These are phyloP conservation scores for Trididemnum nubilum DNA, from an alignment of 23 tunicate genomes.

Conservation along the genomic window DNA sequence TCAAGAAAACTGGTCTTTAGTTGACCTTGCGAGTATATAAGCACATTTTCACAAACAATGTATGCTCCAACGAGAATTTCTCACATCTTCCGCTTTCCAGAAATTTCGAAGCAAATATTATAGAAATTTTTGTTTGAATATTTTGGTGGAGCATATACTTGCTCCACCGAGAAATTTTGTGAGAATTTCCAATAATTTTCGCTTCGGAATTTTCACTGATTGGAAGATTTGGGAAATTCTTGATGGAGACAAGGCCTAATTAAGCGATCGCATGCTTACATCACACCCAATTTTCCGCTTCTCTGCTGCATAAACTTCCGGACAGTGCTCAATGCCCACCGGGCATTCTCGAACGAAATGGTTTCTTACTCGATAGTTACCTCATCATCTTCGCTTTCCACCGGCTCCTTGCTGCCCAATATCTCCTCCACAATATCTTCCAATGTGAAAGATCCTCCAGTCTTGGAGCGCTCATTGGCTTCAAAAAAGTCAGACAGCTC, in stretches of 20 bases:
- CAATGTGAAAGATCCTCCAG: constrained; percentile 44
- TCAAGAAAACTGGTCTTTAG: too few species aligned
- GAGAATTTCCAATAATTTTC: too few species aligned
- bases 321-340: constrained; percentile 34
- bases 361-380: constrained; percentile 22
- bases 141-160: too few species aligned
- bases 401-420: constrained; percentile 45
- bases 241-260: too few species aligned
- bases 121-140: too few species aligned
- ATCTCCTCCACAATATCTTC: constrained; percentile 34
- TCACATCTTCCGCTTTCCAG: not conserved
- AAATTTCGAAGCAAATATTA: not conserved
- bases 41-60: too few species aligned
- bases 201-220: too few species aligned
- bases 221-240: too few species aligned
- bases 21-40: too few species aligned
- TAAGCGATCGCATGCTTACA: constrained; percentile 46
- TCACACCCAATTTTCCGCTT: constrained; percentile 29
- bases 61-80: too few species aligned
- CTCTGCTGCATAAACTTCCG: constrained; percentile 47
- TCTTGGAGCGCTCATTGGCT: constrained; percentile 44
- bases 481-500: too few species aligned
- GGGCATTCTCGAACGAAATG: constrained; percentile 35
- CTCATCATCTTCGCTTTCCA: constrained; percentile 55
- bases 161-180: too few species aligned